These are phyloP conservation scores for Psix sp. DNA, from an alignment of 1,140 invertebrate genomes.

Conservation along the genomic window DNA sequence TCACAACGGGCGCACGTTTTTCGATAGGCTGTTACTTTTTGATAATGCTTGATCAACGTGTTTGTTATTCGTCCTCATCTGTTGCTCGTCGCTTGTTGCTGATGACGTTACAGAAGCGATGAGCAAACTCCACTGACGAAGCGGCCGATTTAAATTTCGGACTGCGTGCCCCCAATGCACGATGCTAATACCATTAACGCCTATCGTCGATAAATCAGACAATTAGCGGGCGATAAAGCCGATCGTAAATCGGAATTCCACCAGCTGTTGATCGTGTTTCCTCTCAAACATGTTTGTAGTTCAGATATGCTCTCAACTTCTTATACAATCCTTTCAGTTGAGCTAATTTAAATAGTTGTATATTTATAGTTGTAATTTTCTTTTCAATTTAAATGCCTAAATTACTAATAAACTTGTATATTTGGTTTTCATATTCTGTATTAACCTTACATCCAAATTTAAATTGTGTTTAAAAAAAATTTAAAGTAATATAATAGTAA, in stretches of 20 bases:
- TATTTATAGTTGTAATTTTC: no score
- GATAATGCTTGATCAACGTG: constrained; percentile 30
- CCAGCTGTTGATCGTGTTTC: constrained; percentile 38
- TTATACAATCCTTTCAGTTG: no score
- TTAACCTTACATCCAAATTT: no score
- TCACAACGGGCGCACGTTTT: constrained; percentile 14
- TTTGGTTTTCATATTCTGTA: no score
- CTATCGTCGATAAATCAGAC: constrained; percentile 69
- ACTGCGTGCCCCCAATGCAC: constrained; percentile 40
- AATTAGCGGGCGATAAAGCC: constrained; percentile 68
- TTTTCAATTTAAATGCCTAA: no score
- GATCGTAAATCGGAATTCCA: constrained; percentile 71
- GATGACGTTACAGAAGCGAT: constrained; percentile 25
- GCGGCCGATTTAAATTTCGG: constrained; percentile 56
- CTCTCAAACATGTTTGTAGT: constrained; percentile 27
- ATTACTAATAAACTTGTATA: no score
- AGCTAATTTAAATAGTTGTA: no score
- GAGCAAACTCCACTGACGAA: constrained; percentile 31
- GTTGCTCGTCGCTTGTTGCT: constrained; percentile 39
- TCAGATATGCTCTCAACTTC: no score
- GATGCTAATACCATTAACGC: constrained; percentile 68
- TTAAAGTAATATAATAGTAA: no score
- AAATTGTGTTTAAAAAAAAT: no score
- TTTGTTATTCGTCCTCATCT: constrained; percentile 48
- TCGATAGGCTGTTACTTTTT: constrained; percentile 23